Evolutionary conservation across 1,140 invertebrate species (phyloP).

Genomic region (Berghia stephanieae): DNA sequence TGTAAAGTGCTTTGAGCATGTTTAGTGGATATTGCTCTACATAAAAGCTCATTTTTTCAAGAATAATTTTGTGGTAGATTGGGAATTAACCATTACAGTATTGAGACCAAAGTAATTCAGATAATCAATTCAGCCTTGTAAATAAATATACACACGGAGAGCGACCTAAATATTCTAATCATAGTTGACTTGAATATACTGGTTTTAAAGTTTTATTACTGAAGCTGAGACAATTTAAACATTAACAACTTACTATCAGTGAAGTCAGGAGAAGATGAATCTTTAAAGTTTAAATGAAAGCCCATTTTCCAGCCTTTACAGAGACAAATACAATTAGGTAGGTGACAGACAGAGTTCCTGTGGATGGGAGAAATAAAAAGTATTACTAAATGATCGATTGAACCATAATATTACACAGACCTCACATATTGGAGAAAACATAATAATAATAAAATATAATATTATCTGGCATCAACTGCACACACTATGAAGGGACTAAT

Average conservation of each 20-base stretch:
- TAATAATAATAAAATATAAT: too few species aligned
- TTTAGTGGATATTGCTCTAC: too few species aligned
- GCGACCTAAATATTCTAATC: background rate
- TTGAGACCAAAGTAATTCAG: too few species aligned
- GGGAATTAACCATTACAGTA: too few species aligned
- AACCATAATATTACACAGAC: background rate
- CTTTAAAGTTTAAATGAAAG: conserved; percentile 68
- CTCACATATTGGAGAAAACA: too few species aligned
- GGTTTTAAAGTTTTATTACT: background rate
- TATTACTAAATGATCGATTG: background rate
- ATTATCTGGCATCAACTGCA: too few species aligned
- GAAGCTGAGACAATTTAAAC: background rate
- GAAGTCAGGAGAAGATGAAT: conserved; percentile 65
- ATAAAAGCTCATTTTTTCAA: too few species aligned
- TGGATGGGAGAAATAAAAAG: conserved; percentile 25
- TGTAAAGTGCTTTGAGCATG: too few species aligned
- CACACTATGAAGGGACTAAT: too few species aligned
- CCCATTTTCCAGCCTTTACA: conserved; percentile 81
- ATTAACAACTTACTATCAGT: background rate
- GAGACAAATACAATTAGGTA: conserved; percentile 82
- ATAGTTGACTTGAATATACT: background rate
- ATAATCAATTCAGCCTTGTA: background rate
- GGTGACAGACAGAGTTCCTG: conserved; percentile 83
- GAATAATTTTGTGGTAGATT: too few species aligned
- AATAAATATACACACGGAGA: background rate